Percentiles rank a stretch among this genome's conserved stretches.
These are phyloP conservation scores for Cryptophagus acutangulus DNA, from an alignment of 2,888 invertebrate genomes.

Conservation along the genomic window DNA sequence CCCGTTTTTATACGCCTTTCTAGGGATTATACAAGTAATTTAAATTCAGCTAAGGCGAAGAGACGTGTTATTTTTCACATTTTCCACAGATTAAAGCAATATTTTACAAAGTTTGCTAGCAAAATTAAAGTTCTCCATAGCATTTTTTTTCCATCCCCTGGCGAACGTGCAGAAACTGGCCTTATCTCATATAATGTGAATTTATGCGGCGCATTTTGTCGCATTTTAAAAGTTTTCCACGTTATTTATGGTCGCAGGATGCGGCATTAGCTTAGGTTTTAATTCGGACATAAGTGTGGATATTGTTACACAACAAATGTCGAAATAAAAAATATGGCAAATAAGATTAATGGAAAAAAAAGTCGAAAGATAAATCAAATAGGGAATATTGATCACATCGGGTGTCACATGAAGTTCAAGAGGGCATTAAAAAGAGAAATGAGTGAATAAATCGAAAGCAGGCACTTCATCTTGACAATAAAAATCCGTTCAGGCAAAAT, in stretches of 20 bases:
- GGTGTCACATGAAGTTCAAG: conserved; percentile 21
- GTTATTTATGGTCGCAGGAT: conserved; percentile 35
- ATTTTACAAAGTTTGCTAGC: conserved; percentile 43
- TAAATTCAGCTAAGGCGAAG: conserved; percentile 49
- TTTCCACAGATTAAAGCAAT: conserved; percentile 49
- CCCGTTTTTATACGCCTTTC: conserved; percentile 41
- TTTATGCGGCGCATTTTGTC: conserved; percentile 44
- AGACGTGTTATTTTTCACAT: conserved; percentile 46
- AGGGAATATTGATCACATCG: conserved; percentile 22
- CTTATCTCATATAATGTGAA: conserved; percentile 44
- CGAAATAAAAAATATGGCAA: too few relatives aligned
- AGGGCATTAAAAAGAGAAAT: conserved; percentile 27
- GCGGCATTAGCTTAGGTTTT: conserved; percentile 29
- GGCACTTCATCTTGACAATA: conserved; percentile 27
- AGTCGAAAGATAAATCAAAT: too few relatives aligned
- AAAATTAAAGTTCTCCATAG: conserved; percentile 48
- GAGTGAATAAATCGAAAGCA: conserved; percentile 20
- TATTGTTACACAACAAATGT: too few relatives aligned
- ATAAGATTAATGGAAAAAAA: too few relatives aligned
- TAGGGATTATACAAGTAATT: conserved; percentile 46
- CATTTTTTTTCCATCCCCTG: conserved; percentile 31
- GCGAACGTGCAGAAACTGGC: conserved; percentile 45
- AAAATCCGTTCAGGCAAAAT: conserved; percentile 23
- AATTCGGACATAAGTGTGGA: conserved; percentile 32
- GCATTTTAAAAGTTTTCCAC: conserved; percentile 40